phyloP scores from a whole-genome alignment of 1,140 invertebrate genomes.

The Streblospio benedicti region DNA sequence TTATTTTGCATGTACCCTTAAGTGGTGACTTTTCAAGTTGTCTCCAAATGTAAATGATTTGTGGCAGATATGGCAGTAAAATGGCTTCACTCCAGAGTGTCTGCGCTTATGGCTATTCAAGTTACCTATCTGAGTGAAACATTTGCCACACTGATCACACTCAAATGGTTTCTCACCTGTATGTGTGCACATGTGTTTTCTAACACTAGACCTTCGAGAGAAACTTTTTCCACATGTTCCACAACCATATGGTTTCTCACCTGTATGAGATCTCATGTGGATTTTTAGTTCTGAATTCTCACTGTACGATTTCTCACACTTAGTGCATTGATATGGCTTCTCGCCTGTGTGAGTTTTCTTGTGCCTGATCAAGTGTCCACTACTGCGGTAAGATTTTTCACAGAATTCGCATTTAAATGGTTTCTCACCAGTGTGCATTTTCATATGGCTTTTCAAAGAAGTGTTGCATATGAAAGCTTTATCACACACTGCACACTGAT shows the following conservation, averaged over 20 bases:
- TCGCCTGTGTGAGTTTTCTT: slow-evolving; percentile 94
- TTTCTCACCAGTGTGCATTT: slow-evolving; percentile 68
- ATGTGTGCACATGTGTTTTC: slow-evolving; percentile 20
- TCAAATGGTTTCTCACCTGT: slow-evolving; percentile 14
- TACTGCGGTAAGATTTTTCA: slow-evolving; percentile 94
- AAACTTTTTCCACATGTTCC: slow-evolving; percentile 75
- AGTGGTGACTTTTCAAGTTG: slow-evolving; percentile 90
- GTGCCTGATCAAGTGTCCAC: slow-evolving; percentile 97
- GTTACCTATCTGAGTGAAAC: slow-evolving; percentile 72
- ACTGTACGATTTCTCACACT: slow-evolving; percentile 43
- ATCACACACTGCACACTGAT: too few relatives aligned
- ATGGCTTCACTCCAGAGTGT: slow-evolving; percentile 69
- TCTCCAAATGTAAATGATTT: slow-evolving; percentile 83
- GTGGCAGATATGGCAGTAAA: slow-evolving; percentile 77
- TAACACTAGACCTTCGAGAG: slow-evolving; percentile 49
- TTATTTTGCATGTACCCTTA: too few relatives aligned
- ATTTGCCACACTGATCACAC: slow-evolving; percentile 91
- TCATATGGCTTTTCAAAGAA: too few relatives aligned
- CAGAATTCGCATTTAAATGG: slow-evolving; percentile 90
- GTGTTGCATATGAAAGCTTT: too few relatives aligned
- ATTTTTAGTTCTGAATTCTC: slow-evolving; percentile 43
- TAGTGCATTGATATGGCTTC: slow-evolving; percentile 88
- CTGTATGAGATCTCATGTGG: slow-evolving; percentile 29
- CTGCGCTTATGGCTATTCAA: slow-evolving; percentile 73
- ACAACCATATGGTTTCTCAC: slow-evolving; percentile 25